Evolutionary conservation across 2,113 vertebrate species (phyloP).

Genomic region (Varanus salvator): DNA sequence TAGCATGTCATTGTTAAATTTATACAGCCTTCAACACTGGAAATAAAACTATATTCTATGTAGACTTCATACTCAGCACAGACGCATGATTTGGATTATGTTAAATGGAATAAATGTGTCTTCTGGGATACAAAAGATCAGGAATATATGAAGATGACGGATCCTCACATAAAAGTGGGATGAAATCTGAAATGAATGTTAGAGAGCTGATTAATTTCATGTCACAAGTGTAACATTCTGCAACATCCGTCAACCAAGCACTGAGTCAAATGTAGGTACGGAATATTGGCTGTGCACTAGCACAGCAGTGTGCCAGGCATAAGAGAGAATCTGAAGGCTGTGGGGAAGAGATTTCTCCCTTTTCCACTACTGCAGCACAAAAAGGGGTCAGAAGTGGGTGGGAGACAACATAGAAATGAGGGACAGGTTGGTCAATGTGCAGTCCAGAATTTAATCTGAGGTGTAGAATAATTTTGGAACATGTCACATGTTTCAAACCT

Average conservation of each 20-base stretch:
- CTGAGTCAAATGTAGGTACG: neutral
- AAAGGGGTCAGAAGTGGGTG: neutral
- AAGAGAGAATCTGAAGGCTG: neutral
- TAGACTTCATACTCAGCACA: neutral
- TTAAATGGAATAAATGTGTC: neutral
- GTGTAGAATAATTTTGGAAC: too few relatives aligned
- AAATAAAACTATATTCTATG: neutral
- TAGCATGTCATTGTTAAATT: neutral
- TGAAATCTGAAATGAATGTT: neutral
- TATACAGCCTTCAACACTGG: neutral
- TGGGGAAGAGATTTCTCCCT: neutral
- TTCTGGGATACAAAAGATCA: neutral
- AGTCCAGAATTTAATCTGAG: too few relatives aligned
- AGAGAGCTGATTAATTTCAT: neutral
- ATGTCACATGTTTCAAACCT: too few relatives aligned
- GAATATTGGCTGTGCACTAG: neutral
- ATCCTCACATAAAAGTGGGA: neutral
- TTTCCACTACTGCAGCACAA: neutral
- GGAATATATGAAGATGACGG: neutral
- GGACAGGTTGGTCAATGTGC: neutral
- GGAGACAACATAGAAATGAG: neutral
- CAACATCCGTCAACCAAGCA: neutral
- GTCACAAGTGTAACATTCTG: neutral
- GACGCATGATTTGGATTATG: neutral
- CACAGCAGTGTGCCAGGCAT: neutral